Conservation (phyloP, 2,113 vertebrate genomes). For the Takifugu flavidus region DNA sequence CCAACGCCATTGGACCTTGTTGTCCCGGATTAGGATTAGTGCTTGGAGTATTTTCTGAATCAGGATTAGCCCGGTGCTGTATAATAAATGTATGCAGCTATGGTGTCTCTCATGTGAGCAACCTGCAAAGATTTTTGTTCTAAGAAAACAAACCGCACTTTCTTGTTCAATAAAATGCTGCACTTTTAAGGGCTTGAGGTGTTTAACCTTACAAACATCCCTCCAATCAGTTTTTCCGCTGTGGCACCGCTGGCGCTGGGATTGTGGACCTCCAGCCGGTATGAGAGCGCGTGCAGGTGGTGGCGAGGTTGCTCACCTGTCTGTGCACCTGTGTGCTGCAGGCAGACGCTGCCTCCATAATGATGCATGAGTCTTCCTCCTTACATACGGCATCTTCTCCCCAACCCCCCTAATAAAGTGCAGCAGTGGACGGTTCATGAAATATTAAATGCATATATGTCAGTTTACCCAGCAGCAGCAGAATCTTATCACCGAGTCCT, state of each 20-base stretch:
- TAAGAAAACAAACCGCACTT: neutral
- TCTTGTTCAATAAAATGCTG: neutral
- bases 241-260: too few species aligned
- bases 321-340: too few species aligned
- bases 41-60: conserved; percentile 2
- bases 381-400: too few species aligned
- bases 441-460: neutral
- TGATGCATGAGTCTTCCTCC: too few species aligned
- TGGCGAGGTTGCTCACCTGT: too few species aligned
- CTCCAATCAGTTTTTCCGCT: too few species aligned
- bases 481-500: neutral
- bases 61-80: conserved; percentile 26
- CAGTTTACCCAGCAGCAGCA: neutral
- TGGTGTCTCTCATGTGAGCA: neutral
- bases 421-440: neutral
- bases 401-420: too few species aligned
- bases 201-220: too few species aligned
- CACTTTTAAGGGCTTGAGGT: neutral
- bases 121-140: neutral
- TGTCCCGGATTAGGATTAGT: conserved; percentile 26
- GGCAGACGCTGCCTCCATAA: too few species aligned
- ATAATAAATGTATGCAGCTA: neutral
- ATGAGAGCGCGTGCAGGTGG: too few species aligned
- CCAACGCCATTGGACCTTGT: conserved; percentile 3
- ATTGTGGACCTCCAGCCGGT: too few species aligned